Base-by-base conservation (phyloP, 1,140 invertebrate genomes). In the Saccostrea echinata region DNA sequence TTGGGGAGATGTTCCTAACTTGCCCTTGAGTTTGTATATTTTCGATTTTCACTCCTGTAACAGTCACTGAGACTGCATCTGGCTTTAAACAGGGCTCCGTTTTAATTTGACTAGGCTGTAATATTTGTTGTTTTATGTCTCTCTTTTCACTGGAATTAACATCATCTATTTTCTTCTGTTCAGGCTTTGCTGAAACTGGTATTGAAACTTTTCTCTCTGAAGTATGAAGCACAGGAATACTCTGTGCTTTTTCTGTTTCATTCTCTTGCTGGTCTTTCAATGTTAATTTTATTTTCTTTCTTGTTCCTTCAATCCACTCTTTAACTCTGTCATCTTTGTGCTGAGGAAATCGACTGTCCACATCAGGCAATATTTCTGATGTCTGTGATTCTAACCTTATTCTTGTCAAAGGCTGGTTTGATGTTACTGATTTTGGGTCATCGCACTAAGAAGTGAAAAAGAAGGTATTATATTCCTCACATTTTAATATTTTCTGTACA, bases 221-320 rank as follows among this genome's bases (percentile, higher is more conserved):
- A 43, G 71, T 30, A 6, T 30, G 71, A 16, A 33, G 11, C 21
- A 43, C 71, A 80, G 71, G 35, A 33, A 80, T 80, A 4, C 9
- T 80, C 24, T 80, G 71, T 30, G 11, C 11, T 18, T 86, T 86
- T 80, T 55, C 71, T 11, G n/a, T 18, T 33, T 52, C 85, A 24
- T 80, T 55, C 21, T 84, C 35, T 51, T 35, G 43, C 68, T 52
- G 64, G 53, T 53, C 51, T 86, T 86, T 86, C 43, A 86, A 52
- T 16, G 71, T 80, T 16, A 86, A 21, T 86, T 86, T 86, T 35
- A 86, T 86, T 33, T 86, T 86, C 61, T 86, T 86, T 76, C 85
- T 86, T n/a, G 85, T 53, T 53, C 68, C 85, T 27, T 86, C 64
- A 16, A 86, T 86, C 85, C 85, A 86, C 85, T 86, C 61, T 55